Conservation (phyloP, 2,113 vertebrate genomes). For the Corythornis vintsioides region DNA sequence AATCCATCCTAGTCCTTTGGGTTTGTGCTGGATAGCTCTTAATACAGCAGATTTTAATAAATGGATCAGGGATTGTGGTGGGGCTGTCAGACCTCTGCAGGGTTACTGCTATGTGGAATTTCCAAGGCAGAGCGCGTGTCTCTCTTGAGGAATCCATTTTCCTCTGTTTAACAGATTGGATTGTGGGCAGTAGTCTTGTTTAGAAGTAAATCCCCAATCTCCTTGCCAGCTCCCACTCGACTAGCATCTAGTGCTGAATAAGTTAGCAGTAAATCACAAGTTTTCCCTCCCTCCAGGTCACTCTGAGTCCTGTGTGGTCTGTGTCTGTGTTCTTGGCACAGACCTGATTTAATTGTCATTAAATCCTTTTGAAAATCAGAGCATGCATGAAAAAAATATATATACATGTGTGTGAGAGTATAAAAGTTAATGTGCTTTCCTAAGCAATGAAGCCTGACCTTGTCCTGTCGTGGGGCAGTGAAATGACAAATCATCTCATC, state of each 20-base stretch:
- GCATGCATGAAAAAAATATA: neutral
- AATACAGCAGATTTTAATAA: neutral
- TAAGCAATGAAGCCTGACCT: slow-evolving; percentile 67
- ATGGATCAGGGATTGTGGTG: neutral
- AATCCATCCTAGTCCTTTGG: neutral
- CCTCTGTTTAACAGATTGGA: neutral
- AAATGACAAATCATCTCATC: slow-evolving; percentile 72
- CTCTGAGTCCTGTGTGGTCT: neutral
- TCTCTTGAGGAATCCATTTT: slow-evolving; percentile 2
- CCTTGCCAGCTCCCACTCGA: slow-evolving; percentile 17
- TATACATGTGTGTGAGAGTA: neutral
- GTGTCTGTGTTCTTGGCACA: neutral
- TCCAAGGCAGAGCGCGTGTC: neutral
- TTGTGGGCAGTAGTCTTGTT: neutral
- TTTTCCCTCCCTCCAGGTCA: neutral
- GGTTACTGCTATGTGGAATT: neutral
- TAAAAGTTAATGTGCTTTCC: slow-evolving; percentile 43
- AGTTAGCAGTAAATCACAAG: slow-evolving; percentile 25
- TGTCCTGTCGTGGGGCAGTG: slow-evolving; percentile 48
- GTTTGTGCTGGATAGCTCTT: neutral
- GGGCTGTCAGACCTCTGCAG: neutral
- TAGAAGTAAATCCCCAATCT: slow-evolving; percentile 30
- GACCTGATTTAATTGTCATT: neutral
- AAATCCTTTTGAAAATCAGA: neutral
- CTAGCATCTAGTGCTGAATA: neutral